phyloP scores from a whole-genome alignment of 2,888 invertebrate genomes.

The Urechis unicinctus region DNA sequence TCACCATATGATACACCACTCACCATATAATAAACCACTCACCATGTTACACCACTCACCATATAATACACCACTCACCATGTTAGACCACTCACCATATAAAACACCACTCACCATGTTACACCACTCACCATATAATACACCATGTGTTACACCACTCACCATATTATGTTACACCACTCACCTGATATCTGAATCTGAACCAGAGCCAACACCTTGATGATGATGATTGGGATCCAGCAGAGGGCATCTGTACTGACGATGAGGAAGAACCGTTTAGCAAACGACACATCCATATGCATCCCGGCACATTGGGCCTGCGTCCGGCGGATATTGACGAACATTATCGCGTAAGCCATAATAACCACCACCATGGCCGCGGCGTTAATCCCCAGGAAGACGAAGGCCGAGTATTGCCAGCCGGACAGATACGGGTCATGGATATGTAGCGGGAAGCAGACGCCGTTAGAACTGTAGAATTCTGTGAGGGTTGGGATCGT shows the following conservation, averaged over 20 bases:
- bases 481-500: conserved; percentile 8
- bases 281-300: conserved; percentile 54
- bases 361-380: conserved; percentile 40
- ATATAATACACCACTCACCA: too few species aligned
- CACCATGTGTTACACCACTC: too few species aligned
- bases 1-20: too few species aligned
- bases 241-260: conserved; percentile 66
- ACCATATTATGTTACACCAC: too few species aligned
- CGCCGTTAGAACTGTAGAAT: conserved; percentile 61
- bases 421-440: conserved; percentile 63
- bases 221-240: conserved; percentile 64
- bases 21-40: too few species aligned
- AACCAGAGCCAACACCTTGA: conserved; percentile 61
- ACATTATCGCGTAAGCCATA: conserved; percentile 60
- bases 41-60: too few species aligned
- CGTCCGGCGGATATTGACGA: conserved; percentile 51
- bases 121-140: too few species aligned
- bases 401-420: conserved; percentile 67
- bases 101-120: too few species aligned
- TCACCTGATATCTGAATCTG: conserved; percentile 57
- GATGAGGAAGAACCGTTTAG: conserved; percentile 64
- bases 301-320: conserved; percentile 45
- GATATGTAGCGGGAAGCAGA: conserved; percentile 67
- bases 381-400: conserved; percentile 62
- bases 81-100: too few species aligned